Conservation (phyloP, 2,797 vertebrate genomes). For the Mallotus villosus region DNA sequence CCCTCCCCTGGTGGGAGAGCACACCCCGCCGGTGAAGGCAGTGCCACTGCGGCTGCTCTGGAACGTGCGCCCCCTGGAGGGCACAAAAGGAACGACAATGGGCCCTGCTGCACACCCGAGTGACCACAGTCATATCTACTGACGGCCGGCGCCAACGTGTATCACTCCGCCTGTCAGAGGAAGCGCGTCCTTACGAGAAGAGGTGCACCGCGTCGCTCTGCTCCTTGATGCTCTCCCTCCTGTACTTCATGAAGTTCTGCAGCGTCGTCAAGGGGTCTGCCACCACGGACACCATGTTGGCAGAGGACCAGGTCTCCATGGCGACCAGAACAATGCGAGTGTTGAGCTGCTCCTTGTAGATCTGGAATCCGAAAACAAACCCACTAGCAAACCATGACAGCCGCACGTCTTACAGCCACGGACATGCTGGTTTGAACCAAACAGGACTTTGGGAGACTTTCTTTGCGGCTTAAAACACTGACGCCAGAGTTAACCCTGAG, state of each 20-base stretch:
- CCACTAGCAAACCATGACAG: constrained; percentile 5
- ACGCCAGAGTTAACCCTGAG: no score
- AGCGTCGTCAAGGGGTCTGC: constrained; percentile 85
- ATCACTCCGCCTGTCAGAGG: neutral
- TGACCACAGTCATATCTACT: neutral
- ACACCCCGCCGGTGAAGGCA: constrained; percentile 88
- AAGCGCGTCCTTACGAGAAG: constrained; percentile 82
- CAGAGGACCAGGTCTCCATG: constrained; percentile 92
- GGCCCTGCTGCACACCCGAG: neutral
- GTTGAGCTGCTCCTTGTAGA: constrained; percentile 94
- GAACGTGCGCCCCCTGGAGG: constrained; percentile 85
- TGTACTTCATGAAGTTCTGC: constrained; percentile 88
- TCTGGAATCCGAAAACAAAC: constrained; percentile 65
- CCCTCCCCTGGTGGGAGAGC: constrained; percentile 79
- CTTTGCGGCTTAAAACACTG: no score
- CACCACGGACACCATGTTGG: constrained; percentile 83
- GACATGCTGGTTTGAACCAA: neutral
- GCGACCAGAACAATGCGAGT: constrained; percentile 91
- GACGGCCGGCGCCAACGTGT: neutral
- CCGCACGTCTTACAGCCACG: neutral
- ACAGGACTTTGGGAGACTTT: neutral
- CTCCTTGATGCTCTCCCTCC: constrained; percentile 80
- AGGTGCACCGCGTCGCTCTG: constrained; percentile 87
- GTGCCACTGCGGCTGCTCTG: constrained; percentile 89
- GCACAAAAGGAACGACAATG: constrained; percentile 22